Base-by-base conservation (phyloP, 2,888 invertebrate species). In the Entomobrya multifasciata region DNA sequence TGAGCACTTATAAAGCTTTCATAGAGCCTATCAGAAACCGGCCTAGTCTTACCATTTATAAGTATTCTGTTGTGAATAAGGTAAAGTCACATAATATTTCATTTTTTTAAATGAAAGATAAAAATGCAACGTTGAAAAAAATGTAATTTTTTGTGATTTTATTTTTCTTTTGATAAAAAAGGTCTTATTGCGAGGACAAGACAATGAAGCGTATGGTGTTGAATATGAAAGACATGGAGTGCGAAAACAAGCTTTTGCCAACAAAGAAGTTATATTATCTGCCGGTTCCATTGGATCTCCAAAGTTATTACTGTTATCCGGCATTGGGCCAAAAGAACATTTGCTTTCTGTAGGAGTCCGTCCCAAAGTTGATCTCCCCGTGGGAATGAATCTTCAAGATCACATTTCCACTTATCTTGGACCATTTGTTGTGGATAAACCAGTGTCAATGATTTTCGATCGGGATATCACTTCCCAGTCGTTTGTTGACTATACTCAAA, bases 341-440 rank as follows among this genome's bases (percentile, higher is more conserved):
- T 36, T 82, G 25, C 47, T 36, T 8, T 44, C 41, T 10, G 57
- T 72, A 4, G 72, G 72, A 11, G 72, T 83, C 17, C 25, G 36
- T 11, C 77, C 84, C 0, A 88, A 87, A 36, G 67, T 84, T 4
- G 88, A 90, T 57, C 88, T 87, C 15, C 90, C 90, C 15, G 90
- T 90, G 2, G 90, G 90, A 41, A 83, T 80, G 49, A 90, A 90
- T 49, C 57, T 90, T 1, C 90, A 90, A 79, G 89, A 67, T 20
- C 67, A 80, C 44, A 67, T 80, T 49, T 67, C 67, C 13, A 52
- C 67, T 15, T 80, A 80, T 22, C 36, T 81, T 3, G 90, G 90
- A 5, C 90, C 90, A n/a, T 90, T 90, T 65, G 60, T 88, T 0
- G 62, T 88, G 11, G 83, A 90, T n/a, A 74, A 88, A 15, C 84